These are phyloP conservation scores for Synergus itoensis DNA, from an alignment of 2,888 invertebrate species.

Conservation along the genomic window DNA sequence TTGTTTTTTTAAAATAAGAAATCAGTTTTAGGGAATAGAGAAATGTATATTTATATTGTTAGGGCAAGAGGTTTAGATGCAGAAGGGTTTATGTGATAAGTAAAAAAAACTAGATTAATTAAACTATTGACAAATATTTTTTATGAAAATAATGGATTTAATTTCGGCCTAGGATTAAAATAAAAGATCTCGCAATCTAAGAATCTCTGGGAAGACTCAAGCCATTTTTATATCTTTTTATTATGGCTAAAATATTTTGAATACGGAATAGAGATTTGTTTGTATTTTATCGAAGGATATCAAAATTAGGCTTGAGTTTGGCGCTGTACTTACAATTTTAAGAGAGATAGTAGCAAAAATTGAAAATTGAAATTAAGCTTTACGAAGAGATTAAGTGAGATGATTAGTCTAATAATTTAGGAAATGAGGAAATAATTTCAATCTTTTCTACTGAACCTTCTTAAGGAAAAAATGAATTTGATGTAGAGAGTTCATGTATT, in stretches of 20 bases:
- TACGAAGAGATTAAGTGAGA: not conserved
- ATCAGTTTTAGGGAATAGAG: not conserved
- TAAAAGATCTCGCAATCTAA: not conserved
- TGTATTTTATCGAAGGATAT: conserved; percentile 3
- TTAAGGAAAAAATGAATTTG: not conserved
- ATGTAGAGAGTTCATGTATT: not conserved
- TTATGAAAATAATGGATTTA: not conserved
- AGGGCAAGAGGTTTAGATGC: not conserved
- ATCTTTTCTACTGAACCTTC: not conserved
- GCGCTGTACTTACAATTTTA: conserved; percentile 32
- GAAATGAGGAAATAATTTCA: not conserved
- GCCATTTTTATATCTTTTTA: conserved; percentile 26
- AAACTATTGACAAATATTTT: not conserved
- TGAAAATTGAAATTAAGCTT: not conserved
- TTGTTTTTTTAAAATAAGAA: not conserved
- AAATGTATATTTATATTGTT: not conserved
- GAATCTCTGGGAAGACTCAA: conserved; percentile 1
- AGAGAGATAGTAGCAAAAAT: not conserved
- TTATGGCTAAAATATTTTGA: not conserved
- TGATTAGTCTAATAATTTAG: not conserved
- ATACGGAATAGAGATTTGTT: not conserved
- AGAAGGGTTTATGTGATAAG: conserved; percentile 16
- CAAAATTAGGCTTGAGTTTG: conserved; percentile 23
- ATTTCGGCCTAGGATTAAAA: not conserved
- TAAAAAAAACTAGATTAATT: not conserved